These are phyloP conservation scores for Drosophila antonietae DNA, from an alignment of 2,888 invertebrate species.

Conservation along the genomic window DNA sequence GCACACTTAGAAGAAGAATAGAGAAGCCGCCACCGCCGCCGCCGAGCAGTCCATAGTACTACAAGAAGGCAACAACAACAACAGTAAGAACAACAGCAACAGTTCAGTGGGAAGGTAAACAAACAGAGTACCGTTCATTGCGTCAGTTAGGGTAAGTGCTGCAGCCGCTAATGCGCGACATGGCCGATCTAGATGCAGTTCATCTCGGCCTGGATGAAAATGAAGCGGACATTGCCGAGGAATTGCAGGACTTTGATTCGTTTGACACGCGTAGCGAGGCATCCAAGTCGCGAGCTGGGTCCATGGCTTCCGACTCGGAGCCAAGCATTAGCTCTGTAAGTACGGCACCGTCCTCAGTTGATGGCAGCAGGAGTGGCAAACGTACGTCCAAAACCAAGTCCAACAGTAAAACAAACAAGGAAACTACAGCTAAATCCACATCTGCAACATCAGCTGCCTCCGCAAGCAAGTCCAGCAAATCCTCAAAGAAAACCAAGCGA, in stretches of 20 bases:
- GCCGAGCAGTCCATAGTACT: constrained; percentile 37
- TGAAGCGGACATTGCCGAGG: constrained; percentile 91
- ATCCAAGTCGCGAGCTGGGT: constrained; percentile 89
- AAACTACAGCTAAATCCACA: constrained; percentile 30
- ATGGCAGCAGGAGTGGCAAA: constrained; percentile 50
- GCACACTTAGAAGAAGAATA: constrained; percentile 37
- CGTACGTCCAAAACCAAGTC: constrained; percentile 60
- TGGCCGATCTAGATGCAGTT: constrained; percentile 86
- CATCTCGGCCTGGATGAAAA: constrained; percentile 89
- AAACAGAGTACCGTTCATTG: constrained; percentile 36
- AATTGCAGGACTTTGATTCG: constrained; percentile 89
- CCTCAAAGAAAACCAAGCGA: constrained; percentile 64
- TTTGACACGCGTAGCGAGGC: constrained; percentile 96
- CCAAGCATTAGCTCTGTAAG: constrained; percentile 93
- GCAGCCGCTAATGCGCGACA: constrained; percentile 79
- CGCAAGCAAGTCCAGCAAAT: constrained; percentile 36
- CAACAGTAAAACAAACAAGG: constrained; percentile 52
- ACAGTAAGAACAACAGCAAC: constrained; percentile 15
- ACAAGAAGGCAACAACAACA: constrained; percentile 18
- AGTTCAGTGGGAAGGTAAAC: constrained; percentile 57
- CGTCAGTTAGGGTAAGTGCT: constrained; percentile 18
- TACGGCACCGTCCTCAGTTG: constrained; percentile 87
- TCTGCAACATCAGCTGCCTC: constrained; percentile 14
- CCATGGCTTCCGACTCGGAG: constrained; percentile 86
- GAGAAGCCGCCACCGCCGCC: constrained; percentile 39